phyloP scores from a whole-genome alignment of 2,797 vertebrate genomes.

The Enteromius viviparus region DNA sequence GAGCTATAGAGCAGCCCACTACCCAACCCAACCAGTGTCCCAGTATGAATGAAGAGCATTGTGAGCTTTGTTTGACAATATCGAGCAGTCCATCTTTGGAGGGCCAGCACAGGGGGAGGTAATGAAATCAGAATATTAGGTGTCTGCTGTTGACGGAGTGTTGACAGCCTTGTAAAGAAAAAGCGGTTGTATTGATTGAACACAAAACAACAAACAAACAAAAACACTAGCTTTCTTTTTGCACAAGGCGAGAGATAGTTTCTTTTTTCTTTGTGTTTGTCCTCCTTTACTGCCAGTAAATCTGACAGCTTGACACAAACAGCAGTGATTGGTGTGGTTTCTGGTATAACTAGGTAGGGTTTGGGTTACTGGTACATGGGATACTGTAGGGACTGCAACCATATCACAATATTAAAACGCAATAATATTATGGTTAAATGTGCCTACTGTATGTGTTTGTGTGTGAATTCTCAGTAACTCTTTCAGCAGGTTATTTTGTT shows the following conservation, averaged over 20 bases:
- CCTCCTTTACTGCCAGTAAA: conserved; percentile 46
- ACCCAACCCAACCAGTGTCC: conserved; percentile 8
- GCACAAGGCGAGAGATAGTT: conserved; percentile 48
- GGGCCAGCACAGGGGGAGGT: conserved; percentile 49
- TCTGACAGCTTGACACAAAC: conserved; percentile 64
- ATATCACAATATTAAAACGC: background rate
- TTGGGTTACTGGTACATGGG: background rate
- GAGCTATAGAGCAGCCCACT: conserved; percentile 16
- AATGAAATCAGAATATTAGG: conserved; percentile 64
- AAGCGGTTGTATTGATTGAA: conserved; percentile 57
- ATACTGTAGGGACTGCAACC: background rate
- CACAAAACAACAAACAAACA: conserved; percentile 42
- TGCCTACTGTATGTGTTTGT: background rate
- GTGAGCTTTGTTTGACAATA: conserved; percentile 61
- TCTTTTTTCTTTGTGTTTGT: conserved; percentile 47
- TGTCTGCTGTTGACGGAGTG: conserved; percentile 52
- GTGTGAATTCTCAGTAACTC: background rate
- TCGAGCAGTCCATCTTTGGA: conserved; percentile 56
- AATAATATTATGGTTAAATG: background rate
- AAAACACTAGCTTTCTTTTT: conserved; percentile 51
- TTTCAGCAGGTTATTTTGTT: background rate
- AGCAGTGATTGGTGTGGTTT: conserved; percentile 62
- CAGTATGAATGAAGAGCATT: conserved; percentile 53
- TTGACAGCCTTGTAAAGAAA: conserved; percentile 61
- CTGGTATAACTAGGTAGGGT: conserved; percentile 55